phyloP scores from a whole-genome alignment of 1,140 invertebrate species.

The Heterodera carotae region DNA sequence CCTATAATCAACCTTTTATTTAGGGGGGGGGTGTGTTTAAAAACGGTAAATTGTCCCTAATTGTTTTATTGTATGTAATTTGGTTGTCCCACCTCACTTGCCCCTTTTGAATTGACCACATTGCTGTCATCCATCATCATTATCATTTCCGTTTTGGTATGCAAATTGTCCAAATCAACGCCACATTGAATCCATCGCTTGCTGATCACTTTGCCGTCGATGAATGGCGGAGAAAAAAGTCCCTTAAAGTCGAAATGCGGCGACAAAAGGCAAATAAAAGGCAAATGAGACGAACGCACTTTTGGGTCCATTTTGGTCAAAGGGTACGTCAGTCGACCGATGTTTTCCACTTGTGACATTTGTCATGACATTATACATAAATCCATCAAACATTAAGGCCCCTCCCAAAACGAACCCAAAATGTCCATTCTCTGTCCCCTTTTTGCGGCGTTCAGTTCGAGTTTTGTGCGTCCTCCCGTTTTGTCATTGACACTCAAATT shows the following conservation, averaged over 20 bases:
- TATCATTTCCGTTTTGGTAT: not conserved
- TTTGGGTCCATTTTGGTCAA: slow-evolving; percentile 20
- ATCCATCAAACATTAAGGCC: too few species aligned
- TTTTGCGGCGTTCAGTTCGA: not conserved
- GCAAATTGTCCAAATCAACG: slow-evolving; percentile 27
- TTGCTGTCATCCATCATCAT: slow-evolving; percentile 13
- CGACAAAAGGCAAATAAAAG: not conserved
- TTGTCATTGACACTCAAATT: slow-evolving; percentile 22
- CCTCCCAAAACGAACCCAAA: not conserved
- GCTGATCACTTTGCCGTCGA: slow-evolving; percentile 31
- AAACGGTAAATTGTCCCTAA: not conserved
- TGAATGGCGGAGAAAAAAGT: slow-evolving; percentile 22
- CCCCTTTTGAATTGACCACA: not conserved
- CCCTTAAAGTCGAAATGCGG: slow-evolving; percentile 20
- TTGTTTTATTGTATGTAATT: not conserved
- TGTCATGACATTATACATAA: not conserved
- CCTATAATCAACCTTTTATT: too few species aligned
- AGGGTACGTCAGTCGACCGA: slow-evolving; percentile 26
- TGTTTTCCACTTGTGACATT: slow-evolving; percentile 29
- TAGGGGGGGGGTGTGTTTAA: not conserved
- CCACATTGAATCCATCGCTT: slow-evolving; percentile 40
- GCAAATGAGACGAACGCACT: not conserved
- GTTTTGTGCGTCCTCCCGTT: slow-evolving; percentile 6
- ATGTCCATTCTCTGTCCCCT: slow-evolving; percentile 22
- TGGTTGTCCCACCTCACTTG: not conserved